These are phyloP conservation scores for cat (Felis catus) DNA, from an alignment of 2,113 vertebrate genomes.

Conservation along the genomic window F.catus_Fca126_mat1.0 CM031423.1:92806501-92807000, in stretches of 20 bases:
- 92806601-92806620: accelerated
- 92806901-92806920: accelerated
- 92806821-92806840: accelerated
- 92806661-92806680: accelerated
- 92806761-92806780: accelerated
- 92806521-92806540: neutral
- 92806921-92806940: neutral
- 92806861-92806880: accelerated
- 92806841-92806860: accelerated
- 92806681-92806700: accelerated
- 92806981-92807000: neutral
- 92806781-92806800: neutral
- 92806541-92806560: no score
- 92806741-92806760: no score
- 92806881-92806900: neutral
- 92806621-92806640: accelerated
- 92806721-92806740: accelerated
- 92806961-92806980: neutral
- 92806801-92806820: accelerated
- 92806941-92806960: neutral
- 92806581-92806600: accelerated
- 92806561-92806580: accelerated
- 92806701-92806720: accelerated
- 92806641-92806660: accelerated
- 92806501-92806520: neutral